Evolutionary conservation across 2,113 vertebrate species (phyloP), one percentile per base, ranked within the genome.

Genomic region (Catharus fuscescens): DNA sequence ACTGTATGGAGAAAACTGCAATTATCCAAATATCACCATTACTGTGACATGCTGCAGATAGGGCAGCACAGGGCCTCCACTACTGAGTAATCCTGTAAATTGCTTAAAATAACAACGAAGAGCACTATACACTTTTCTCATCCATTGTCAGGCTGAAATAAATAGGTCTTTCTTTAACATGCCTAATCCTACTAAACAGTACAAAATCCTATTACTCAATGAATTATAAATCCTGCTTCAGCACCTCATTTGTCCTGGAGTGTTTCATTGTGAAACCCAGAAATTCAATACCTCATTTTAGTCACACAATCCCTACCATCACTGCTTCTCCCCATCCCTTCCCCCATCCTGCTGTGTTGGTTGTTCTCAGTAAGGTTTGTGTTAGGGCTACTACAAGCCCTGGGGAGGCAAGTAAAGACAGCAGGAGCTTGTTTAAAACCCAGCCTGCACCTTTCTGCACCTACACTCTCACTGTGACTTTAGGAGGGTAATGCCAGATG

Each of bases 191-290:
- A 95, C 98, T 98, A 98, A 99, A 98, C 98, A 98, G 98, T 97
- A 97, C 97, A 97, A 98, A 98, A 98, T 98, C 98, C 98, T 98
- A 98, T 98, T 98, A 98, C 97, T 96, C 96, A 97, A 98, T 98
- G 98, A 98, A 98, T 98, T 98, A 97, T 98, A 98, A 98, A 98
- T 97, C 98, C 97, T 95, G 94, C 96, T 97, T 97, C 95, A 90
- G 96, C 96, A 97, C 96, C 93, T 97, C 96, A 94, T 97, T 97
- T 96, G 94, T 96, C 93, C 82, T 88, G 96, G 95, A 96, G 90
- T 89, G 93, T 92, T 96, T 93, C 94, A 96, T 87, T 97, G 94
- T 97, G 78, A 84, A 86, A 88, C 88, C 40, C 66, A 82, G 86
- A 95, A 96, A 96, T 91, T 94, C 91, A 96, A 93, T 96, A 93